Percentiles rank a stretch among this genome's conserved stretches.
These are phyloP conservation scores for Corvus moneduloides DNA, from an alignment of 2,113 vertebrate species.

Conservation along the genomic window DNA sequence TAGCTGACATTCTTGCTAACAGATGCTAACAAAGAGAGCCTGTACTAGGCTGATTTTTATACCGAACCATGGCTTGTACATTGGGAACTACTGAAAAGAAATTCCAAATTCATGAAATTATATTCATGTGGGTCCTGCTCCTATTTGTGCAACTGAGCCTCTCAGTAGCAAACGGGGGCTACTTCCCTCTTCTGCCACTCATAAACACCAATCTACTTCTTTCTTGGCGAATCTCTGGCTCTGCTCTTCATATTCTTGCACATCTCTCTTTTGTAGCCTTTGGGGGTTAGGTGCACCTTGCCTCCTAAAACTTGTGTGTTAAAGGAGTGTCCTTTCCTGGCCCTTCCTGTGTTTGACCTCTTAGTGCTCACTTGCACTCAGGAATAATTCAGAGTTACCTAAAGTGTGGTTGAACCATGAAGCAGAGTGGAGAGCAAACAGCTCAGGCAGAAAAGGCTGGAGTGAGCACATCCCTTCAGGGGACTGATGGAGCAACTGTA, in stretches of 20 bases:
- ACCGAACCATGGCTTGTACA: neutral
- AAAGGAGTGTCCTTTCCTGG: neutral
- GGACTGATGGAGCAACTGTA: neutral
- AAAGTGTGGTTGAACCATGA: too few species aligned
- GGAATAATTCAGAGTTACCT: neutral
- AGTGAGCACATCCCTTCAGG: neutral
- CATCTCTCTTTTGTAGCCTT: neutral
- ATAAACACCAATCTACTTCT: neutral
- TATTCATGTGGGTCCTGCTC: neutral
- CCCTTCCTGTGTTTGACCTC: neutral
- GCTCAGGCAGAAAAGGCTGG: neutral
- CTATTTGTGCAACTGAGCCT: neutral
- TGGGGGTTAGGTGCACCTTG: neutral
- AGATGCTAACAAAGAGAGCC: conserved; percentile 10
- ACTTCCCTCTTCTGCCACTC: neutral
- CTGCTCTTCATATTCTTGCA: neutral
- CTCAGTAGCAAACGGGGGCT: neutral
- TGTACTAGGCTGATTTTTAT: neutral
- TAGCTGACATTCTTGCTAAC: conserved; percentile 44
- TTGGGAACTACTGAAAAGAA: neutral
- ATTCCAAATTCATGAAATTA: neutral
- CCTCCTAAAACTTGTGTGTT: neutral
- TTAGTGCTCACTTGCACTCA: neutral
- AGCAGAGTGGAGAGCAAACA: neutral
- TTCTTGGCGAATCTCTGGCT: neutral